Conservation (phyloP, 2,113 vertebrate genomes). For the Fulmarus glacialis region DNA sequence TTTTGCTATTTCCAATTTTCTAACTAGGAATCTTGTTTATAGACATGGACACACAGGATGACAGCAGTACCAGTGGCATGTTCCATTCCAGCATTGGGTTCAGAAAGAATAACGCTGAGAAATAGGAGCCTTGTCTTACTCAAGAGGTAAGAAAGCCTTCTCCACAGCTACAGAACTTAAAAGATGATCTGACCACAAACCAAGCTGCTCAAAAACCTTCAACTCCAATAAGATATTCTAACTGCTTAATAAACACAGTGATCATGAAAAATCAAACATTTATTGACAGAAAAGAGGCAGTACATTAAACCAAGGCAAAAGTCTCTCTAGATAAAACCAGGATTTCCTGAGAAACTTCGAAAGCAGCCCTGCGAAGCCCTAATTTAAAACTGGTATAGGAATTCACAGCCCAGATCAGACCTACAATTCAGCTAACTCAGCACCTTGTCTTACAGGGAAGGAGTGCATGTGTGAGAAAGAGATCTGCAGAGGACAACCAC, state of each 20-base stretch:
- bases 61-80: not conserved
- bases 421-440: not conserved
- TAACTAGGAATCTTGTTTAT: not conserved
- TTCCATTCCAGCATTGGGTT: not conserved
- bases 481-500: not conserved
- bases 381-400: not conserved
- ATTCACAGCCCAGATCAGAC: not conserved
- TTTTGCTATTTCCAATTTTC: not conserved
- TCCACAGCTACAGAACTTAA: not conserved
- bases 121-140: not conserved
- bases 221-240: not conserved
- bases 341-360: not conserved
- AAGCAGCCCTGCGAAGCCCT: not conserved
- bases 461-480: not conserved
- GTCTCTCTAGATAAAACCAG: not conserved
- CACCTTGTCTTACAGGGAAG: not conserved
- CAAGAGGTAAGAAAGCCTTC: not conserved
- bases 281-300: accelerated
- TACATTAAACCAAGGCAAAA: not conserved
- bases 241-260: not conserved
- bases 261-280: not conserved
- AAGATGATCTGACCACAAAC: not conserved
- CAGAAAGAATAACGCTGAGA: not conserved
- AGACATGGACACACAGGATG: not conserved
- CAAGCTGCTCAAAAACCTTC: not conserved